Evolutionary conservation across 1,140 invertebrate genomes (phyloP).

Genomic region (Bombus waltoni): DNA sequence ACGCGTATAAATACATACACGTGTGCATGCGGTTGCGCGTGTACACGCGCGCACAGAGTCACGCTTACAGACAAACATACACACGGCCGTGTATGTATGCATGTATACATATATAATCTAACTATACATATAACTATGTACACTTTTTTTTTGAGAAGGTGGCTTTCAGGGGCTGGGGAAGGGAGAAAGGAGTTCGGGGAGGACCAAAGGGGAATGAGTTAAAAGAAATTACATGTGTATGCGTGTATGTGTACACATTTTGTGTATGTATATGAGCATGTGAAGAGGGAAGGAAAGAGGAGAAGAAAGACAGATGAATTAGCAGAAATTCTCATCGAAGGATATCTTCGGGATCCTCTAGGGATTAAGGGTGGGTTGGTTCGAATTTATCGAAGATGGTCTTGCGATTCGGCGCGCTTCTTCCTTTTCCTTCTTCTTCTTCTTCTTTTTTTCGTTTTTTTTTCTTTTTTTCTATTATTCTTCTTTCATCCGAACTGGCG

Average conservation of each 20-base stretch:
- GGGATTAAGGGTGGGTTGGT: background rate
- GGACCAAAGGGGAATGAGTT: background rate
- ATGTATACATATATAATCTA: slow-evolving; percentile 78
- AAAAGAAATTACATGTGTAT: background rate
- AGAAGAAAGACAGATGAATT: background rate
- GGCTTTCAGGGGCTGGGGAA: slow-evolving; percentile 23
- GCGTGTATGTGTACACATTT: slow-evolving; percentile 3
- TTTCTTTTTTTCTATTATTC: slow-evolving; percentile 6
- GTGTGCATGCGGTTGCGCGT: slow-evolving; percentile 19
- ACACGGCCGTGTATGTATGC: slow-evolving; percentile 59
- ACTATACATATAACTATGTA: slow-evolving; percentile 83
- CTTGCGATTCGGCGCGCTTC: slow-evolving; percentile 43
- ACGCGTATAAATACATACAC: slow-evolving; percentile 28
- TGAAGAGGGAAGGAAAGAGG: slow-evolving; percentile 23
- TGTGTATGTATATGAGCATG: background rate
- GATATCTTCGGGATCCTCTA: slow-evolving; percentile 39
- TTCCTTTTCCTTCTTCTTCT: slow-evolving; percentile 18
- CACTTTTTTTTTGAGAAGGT: slow-evolving; percentile 59
- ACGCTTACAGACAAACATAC: slow-evolving; percentile 43
- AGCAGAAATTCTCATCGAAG: slow-evolving; percentile 8
- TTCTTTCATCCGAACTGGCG: slow-evolving; percentile 30
- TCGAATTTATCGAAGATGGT: slow-evolving; percentile 27
- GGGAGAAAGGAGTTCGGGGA: background rate
- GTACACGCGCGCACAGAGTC: slow-evolving; percentile 25
- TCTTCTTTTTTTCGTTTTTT: background rate